Percentiles rank a stretch among this genome's conserved stretches.
These are phyloP conservation scores for Holothuria glaberrima DNA, from an alignment of 35 echinoderm and acorn worm genomes.

Conservation along the genomic window DNA sequence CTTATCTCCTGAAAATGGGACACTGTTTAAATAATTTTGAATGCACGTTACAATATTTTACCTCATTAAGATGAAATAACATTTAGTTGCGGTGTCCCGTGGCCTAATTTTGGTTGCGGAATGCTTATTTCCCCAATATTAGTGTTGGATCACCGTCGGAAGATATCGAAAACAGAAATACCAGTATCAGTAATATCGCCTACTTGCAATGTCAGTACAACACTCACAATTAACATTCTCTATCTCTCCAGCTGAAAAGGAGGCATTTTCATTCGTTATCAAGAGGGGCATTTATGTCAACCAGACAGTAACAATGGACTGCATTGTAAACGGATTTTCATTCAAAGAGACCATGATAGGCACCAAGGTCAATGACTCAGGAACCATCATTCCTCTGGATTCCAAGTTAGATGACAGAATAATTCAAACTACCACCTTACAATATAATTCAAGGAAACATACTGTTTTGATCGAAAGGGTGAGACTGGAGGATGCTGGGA, in stretches of 20 bases:
- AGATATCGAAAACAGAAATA: too few species aligned
- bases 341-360: constrained; percentile 1
- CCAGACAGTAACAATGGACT: neutral
- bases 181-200: too few species aligned
- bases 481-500: neutral
- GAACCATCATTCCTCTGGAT: neutral
- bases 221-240: neutral
- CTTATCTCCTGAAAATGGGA: too few species aligned
- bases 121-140: too few species aligned
- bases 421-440: neutral
- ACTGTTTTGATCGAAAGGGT: neutral
- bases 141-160: too few species aligned
- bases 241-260: neutral
- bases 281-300: neutral
- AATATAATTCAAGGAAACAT: constrained; percentile 12
- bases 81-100: too few species aligned
- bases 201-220: too few species aligned
- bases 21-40: too few species aligned
- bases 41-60: too few species aligned
- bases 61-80: too few species aligned
- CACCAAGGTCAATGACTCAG: neutral
- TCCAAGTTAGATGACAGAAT: constrained; percentile 3
- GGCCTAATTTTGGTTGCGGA: too few species aligned
- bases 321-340: constrained; percentile 7
- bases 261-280: neutral